These are phyloP conservation scores for Aldrovandia affinis DNA, from an alignment of 2,797 vertebrate genomes.

Conservation along the genomic window DNA sequence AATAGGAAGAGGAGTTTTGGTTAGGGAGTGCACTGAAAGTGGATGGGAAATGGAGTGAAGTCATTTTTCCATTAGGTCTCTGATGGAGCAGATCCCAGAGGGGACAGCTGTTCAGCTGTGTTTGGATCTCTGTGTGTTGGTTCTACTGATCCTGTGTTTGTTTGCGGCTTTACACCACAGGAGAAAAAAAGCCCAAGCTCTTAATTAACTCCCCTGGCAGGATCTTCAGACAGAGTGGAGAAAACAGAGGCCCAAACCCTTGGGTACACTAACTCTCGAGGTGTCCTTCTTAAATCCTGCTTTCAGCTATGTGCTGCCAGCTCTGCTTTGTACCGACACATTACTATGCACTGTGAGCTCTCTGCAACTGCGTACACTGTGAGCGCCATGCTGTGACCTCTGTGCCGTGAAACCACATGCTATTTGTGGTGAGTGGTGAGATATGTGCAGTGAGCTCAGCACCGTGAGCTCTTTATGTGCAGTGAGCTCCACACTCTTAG, in stretches of 20 bases:
- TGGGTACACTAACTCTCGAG: neutral
- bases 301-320: neutral
- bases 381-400: neutral
- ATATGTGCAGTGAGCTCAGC: neutral
- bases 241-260: neutral
- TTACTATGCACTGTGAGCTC: neutral
- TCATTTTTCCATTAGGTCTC: no score
- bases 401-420: no score
- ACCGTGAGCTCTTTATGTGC: neutral
- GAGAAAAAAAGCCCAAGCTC: conserved; percentile 44
- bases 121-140: neutral
- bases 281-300: neutral
- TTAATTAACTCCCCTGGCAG: conserved; percentile 53
- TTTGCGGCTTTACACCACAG: conserved; percentile 49
- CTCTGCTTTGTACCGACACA: no score
- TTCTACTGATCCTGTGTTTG: conserved; percentile 33
- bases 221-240: conserved; percentile 21
- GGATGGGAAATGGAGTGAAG: no score
- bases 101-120: neutral
- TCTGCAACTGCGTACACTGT: neutral
- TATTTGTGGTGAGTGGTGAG: no score
- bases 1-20: no score
- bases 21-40: no score
- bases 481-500: neutral
- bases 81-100: no score